Conservation (phyloP, 2,797 vertebrate species). For the Zalophus californianus region DNA sequence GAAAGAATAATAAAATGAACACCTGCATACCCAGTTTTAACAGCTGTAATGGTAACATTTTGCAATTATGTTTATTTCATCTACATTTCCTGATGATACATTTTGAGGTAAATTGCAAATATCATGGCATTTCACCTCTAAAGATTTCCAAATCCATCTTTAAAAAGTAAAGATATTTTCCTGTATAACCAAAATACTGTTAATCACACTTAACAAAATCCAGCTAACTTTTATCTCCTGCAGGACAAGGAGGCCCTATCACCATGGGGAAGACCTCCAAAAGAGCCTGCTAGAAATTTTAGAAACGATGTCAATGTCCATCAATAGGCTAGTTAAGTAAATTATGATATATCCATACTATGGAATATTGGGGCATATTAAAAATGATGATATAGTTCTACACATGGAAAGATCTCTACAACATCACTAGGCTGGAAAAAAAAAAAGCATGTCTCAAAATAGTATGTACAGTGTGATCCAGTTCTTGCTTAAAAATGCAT, state of each 20-base stretch:
- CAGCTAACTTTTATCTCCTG: background rate
- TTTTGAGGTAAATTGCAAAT: conserved; percentile 12
- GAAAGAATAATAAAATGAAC: background rate
- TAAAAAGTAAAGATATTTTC: conserved; percentile 25
- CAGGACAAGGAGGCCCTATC: background rate
- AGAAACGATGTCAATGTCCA: background rate
- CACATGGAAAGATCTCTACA: conserved; percentile 2
- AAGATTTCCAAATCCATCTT: conserved; percentile 6
- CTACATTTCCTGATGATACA: background rate
- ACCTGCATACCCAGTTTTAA: background rate
- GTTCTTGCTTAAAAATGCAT: conserved; percentile 24
- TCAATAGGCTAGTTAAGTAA: background rate
- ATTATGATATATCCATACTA: background rate
- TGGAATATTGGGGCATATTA: background rate
- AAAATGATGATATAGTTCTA: background rate
- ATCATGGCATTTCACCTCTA: background rate
- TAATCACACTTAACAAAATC: conserved; percentile 34
- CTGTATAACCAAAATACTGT: background rate
- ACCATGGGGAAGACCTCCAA: background rate
- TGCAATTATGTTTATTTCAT: background rate
- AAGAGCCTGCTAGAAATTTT: background rate
- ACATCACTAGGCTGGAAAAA: background rate
- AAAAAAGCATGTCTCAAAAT: conserved; percentile 14
- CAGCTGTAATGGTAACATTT: background rate
- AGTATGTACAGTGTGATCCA: background rate